Conservation (phyloP, 2,888 invertebrate species). For the Drosophila meridionalis region DNA sequence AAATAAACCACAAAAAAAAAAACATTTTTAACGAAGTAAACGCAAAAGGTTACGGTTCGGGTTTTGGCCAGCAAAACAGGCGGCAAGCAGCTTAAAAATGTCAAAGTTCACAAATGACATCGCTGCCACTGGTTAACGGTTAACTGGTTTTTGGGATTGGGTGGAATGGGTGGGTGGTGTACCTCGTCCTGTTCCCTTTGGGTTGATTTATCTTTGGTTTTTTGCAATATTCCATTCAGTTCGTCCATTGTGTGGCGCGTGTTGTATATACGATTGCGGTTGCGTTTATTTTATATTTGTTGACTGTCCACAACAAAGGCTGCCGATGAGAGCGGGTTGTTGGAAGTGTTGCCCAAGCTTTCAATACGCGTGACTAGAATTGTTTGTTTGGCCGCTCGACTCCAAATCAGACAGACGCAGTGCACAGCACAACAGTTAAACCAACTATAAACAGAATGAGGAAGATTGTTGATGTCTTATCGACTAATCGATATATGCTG, state of each 20-base stretch:
- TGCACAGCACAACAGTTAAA: slow-evolving; percentile 47
- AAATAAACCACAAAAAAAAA: slow-evolving; percentile 60
- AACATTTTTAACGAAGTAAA: slow-evolving; percentile 15
- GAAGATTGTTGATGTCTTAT: slow-evolving; percentile 27
- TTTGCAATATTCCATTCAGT: slow-evolving; percentile 84
- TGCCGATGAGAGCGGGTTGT: slow-evolving; percentile 19
- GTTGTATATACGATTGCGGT: slow-evolving; percentile 38
- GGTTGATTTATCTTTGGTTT: slow-evolving; percentile 85
- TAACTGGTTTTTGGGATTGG: slow-evolving; percentile 39
- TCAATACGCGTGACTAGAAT: slow-evolving; percentile 68
- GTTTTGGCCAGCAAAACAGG: slow-evolving; percentile 22
- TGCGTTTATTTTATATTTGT: slow-evolving; percentile 36
- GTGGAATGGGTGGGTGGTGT: slow-evolving; percentile 19
- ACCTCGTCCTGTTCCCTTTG: slow-evolving; percentile 90
- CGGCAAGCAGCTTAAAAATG: slow-evolving; percentile 57
- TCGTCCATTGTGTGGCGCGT: slow-evolving; percentile 80
- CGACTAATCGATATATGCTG: slow-evolving; percentile 15
- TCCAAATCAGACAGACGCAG: slow-evolving; percentile 22
- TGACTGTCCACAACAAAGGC: slow-evolving; percentile 15
- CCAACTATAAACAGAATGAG: slow-evolving; percentile 63
- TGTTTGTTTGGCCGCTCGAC: slow-evolving; percentile 43
- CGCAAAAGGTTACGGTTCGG: slow-evolving; percentile 37
- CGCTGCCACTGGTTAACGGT: slow-evolving; percentile 43
- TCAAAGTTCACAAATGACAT: slow-evolving; percentile 65
- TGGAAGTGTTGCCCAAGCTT: slow-evolving; percentile 23